Conservation (phyloP, 2,888 invertebrate genomes). For the Nemurella pictetii region DNA sequence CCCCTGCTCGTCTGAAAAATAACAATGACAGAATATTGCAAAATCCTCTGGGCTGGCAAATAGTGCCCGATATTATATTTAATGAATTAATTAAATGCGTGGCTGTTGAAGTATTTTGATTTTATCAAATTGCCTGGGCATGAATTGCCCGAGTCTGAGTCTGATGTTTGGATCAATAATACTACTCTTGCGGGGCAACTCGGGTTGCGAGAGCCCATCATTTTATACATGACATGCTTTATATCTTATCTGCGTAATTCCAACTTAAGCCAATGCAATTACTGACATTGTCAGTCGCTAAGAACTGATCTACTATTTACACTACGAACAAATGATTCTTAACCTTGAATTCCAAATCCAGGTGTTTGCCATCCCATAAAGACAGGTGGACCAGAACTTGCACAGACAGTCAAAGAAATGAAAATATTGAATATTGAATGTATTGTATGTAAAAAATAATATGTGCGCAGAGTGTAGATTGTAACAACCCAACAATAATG, state of each 20-base stretch:
- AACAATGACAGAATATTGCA: not conserved
- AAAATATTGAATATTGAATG: no score
- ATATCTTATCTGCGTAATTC: not conserved
- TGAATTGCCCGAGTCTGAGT: not conserved
- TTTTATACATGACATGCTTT: not conserved
- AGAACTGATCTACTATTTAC: no score
- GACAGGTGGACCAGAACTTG: no score
- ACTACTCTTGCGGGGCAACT: not conserved
- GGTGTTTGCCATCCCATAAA: no score
- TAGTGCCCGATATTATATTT: not conserved
- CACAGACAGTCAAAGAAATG: no score
- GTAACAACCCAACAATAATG: no score
- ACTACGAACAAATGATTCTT: no score
- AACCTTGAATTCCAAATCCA: no score
- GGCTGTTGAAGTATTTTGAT: not conserved
- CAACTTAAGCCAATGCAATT: no score
- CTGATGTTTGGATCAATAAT: not conserved
- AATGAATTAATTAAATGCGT: not conserved
- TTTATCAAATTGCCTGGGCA: not conserved
- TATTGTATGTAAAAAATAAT: no score
- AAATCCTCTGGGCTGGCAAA: not conserved
- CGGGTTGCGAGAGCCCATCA: not conserved
- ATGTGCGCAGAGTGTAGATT: no score
- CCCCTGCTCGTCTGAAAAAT: not conserved
- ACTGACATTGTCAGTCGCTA: no score